These are phyloP conservation scores for Aurelia coerulea DNA, from an alignment of 30 jellyfish, hydroid and myxozoan genomes.

Conservation along the genomic window DNA sequence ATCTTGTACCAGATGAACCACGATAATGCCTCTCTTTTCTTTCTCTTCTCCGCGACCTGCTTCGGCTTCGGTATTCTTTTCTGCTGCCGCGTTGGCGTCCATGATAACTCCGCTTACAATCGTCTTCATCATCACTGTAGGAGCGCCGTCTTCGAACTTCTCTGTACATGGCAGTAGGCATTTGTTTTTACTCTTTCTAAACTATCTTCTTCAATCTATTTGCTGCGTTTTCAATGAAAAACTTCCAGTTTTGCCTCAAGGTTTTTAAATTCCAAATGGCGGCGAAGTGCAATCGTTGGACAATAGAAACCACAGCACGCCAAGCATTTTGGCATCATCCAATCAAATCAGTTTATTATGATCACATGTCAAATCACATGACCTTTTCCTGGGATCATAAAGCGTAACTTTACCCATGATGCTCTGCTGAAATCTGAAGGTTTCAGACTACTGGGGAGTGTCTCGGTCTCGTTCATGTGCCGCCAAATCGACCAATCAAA, in stretches of 20 bases:
- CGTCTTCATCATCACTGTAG: slow-evolving; percentile 27
- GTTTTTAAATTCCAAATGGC: too few relatives aligned
- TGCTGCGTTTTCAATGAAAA: too few relatives aligned
- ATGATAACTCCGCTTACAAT: slow-evolving; percentile 13
- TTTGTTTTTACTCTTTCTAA: neutral
- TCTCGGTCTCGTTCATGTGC: too few relatives aligned
- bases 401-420: too few relatives aligned
- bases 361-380: neutral
- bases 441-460: too few relatives aligned
- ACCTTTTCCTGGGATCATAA: neutral
- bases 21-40: slow-evolving; percentile 72
- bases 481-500: too few relatives aligned
- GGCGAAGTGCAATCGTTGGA: too few relatives aligned
- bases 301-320: neutral
- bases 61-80: slow-evolving; percentile 62
- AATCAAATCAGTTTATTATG: neutral
- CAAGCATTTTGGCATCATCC: neutral
- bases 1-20: slow-evolving; percentile 95
- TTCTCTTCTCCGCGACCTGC: slow-evolving; percentile 54
- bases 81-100: slow-evolving; percentile 36
- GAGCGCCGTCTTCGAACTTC: slow-evolving; percentile 58
- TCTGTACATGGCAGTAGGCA: slow-evolving; percentile 68
- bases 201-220: too few relatives aligned
- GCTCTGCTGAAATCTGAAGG: too few relatives aligned
- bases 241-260: too few relatives aligned